Conservation (phyloP, 2,797 vertebrate species). For the Leontocebus nigricollis region DNA sequence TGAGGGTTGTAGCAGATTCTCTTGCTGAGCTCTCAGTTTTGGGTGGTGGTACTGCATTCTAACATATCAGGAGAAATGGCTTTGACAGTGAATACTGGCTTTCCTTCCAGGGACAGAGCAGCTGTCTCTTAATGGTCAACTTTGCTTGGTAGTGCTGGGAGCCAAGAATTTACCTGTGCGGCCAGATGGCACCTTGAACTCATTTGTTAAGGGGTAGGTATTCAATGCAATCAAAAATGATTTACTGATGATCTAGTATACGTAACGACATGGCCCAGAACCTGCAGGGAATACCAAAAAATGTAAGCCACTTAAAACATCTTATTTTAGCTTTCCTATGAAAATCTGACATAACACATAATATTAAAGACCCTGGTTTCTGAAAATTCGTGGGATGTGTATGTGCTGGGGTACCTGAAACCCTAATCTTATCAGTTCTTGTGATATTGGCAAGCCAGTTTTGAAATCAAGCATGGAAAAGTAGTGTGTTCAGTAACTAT, state of each 20-base stretch:
- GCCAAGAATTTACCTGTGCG: slow-evolving; percentile 85
- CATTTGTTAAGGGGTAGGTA: slow-evolving; percentile 89
- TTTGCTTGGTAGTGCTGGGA: slow-evolving; percentile 85
- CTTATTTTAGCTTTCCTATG: background rate
- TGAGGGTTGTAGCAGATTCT: fast-evolving
- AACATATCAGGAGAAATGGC: fast-evolving
- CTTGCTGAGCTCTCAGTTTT: background rate
- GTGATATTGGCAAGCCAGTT: background rate
- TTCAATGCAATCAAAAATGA: too few relatives aligned
- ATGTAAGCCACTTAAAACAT: background rate
- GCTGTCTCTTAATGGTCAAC: slow-evolving; percentile 77
- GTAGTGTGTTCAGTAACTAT: fast-evolving
- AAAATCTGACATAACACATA: background rate
- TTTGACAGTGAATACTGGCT: background rate
- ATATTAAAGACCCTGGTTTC: background rate
- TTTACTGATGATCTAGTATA: background rate
- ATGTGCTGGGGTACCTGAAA: background rate
- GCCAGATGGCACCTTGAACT: slow-evolving; percentile 81
- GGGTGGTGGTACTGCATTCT: fast-evolving
- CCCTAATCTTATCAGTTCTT: background rate
- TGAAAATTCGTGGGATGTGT: background rate
- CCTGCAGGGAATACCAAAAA: background rate
- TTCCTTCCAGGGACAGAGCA: slow-evolving; percentile 71
- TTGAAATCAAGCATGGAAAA: background rate
- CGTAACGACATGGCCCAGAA: fast-evolving